phyloP scores from a whole-genome alignment of 2,797 vertebrate genomes.

The Acanthopagrus latus region DNA sequence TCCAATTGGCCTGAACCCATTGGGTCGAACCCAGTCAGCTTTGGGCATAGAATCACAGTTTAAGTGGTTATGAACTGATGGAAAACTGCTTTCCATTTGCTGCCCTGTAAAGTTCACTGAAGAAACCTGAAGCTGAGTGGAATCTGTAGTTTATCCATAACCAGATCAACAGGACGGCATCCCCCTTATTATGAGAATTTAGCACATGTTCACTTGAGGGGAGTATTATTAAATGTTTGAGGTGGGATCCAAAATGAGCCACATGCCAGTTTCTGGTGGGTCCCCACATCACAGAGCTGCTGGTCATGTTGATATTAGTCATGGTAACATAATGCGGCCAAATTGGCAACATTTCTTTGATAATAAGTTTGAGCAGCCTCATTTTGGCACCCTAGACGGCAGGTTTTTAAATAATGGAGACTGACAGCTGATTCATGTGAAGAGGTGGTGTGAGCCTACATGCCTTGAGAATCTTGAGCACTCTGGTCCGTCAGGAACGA shows the following conservation, averaged over 20 bases:
- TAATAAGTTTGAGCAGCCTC: not conserved
- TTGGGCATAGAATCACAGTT: constrained; percentile 12
- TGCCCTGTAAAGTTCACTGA: constrained; percentile 12
- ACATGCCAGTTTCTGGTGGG: constrained; percentile 33
- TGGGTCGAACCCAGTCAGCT: not conserved
- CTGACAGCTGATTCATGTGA: constrained; percentile 10
- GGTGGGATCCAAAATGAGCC: constrained; percentile 27
- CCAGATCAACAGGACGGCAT: constrained; percentile 17
- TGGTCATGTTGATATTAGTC: constrained; percentile 47
- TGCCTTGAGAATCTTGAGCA: not conserved
- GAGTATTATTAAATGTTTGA: constrained; percentile 8
- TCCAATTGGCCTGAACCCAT: not conserved
- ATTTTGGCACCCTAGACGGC: not conserved
- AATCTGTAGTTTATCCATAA: constrained; percentile 24
- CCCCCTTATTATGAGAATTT: constrained; percentile 9
- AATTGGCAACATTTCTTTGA: not conserved
- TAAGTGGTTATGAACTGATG: constrained; percentile 14
- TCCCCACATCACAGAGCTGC: constrained; percentile 25
- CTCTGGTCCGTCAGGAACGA: constrained; percentile 7
- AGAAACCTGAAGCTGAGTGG: constrained; percentile 19
- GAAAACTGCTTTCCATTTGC: constrained; percentile 50
- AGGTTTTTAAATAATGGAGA: constrained; percentile 12
- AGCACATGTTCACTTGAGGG: not conserved
- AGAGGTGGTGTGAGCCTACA: not conserved
- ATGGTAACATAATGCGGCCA: constrained; percentile 29